Percentiles rank a stretch among this genome's conserved stretches.
Evolutionary conservation across 2,888 invertebrate species (phyloP).

Genomic region (Branchipolynoe longqiensis): DNA sequence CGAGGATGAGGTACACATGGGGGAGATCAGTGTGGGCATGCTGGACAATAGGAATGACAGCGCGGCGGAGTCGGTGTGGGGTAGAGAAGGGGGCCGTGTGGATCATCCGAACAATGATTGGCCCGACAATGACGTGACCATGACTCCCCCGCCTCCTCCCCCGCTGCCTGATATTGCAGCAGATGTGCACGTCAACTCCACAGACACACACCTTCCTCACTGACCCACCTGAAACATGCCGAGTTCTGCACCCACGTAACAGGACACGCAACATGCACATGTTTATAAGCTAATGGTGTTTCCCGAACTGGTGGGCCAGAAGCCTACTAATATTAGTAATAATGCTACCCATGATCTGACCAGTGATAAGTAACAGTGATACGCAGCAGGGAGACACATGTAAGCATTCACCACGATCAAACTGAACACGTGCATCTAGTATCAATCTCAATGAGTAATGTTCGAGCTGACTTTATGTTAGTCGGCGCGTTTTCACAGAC

Average conservation of each 20-base stretch:
- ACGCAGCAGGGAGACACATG: neutral
- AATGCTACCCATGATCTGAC: neutral
- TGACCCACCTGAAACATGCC: neutral
- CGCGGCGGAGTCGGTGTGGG: neutral
- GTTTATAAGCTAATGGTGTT: neutral
- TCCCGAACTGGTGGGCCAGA: neutral
- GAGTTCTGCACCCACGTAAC: neutral
- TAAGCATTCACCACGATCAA: neutral
- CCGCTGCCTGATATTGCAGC: neutral
- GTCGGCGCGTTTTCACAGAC: too few species aligned
- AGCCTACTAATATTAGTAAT: neutral
- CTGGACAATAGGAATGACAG: neutral
- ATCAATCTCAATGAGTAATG: too few species aligned
- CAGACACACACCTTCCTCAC: neutral
- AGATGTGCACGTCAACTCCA: neutral
- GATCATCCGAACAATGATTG: neutral
- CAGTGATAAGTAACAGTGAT: neutral
- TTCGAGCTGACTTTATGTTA: too few species aligned
- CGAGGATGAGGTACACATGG: neutral
- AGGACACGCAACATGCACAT: neutral
- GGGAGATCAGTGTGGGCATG: neutral
- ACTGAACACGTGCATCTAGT: too few species aligned
- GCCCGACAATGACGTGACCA: conserved; percentile 8
- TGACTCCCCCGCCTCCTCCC: neutral
- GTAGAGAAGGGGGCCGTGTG: neutral